phyloP scores from a whole-genome alignment of 23 tunicate species.

The Pegea sp. region DNA sequence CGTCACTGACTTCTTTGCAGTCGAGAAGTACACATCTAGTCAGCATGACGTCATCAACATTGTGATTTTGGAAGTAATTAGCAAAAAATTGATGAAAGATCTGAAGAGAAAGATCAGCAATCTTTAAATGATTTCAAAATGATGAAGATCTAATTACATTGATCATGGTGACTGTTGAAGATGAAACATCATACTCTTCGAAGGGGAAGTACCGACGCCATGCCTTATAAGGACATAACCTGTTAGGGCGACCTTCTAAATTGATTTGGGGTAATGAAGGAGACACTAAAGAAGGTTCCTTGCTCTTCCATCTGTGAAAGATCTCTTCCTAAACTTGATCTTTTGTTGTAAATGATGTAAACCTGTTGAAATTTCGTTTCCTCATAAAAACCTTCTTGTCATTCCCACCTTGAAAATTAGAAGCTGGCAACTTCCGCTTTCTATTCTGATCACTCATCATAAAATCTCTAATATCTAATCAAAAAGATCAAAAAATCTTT shows the following conservation, averaged over 20 bases:
- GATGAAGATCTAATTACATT: conserved; percentile 10
- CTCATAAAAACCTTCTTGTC: no score
- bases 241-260: conserved; percentile 8
- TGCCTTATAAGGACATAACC: conserved; percentile 60
- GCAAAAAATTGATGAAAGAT: conserved; percentile 29
- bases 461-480: no score
- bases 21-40: conserved; percentile 46
- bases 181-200: conserved; percentile 36
- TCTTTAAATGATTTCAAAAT: no score
- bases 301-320: no score
- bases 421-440: no score
- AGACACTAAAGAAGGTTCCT: conserved; percentile 4
- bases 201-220: conserved; percentile 81
- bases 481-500: no score
- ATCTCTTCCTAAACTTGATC: no score
- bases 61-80: conserved; percentile 24
- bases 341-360: no score
- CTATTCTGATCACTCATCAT: no score
- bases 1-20: conserved; percentile 56
- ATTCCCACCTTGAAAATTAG: no score
- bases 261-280: conserved; percentile 36
- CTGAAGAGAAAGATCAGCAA: conserved; percentile 6
- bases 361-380: no score
- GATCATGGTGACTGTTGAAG: conserved; percentile 28
- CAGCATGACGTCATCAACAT: conserved; percentile 23